Evolutionary conservation across 1,140 invertebrate genomes (phyloP).

Genomic region (Trichonephila inaurata): DNA sequence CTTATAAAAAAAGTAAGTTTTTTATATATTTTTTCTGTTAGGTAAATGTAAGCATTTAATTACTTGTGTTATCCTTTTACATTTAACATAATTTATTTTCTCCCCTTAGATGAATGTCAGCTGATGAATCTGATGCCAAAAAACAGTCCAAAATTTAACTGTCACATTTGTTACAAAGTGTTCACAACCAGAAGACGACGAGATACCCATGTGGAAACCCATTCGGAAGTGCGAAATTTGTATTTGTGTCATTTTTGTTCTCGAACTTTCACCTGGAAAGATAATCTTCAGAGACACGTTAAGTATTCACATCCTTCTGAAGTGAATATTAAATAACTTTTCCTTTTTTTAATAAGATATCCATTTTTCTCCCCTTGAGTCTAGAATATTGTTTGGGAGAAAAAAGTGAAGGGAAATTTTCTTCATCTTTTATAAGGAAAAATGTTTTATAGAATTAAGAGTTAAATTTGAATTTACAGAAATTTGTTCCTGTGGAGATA

Average conservation of each 20-base stretch:
- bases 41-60: background rate
- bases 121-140: background rate
- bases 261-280: slow-evolving; percentile 28
- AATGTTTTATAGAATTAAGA: no score
- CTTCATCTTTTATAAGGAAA: no score
- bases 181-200: slow-evolving; percentile 45
- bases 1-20: background rate
- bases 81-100: background rate
- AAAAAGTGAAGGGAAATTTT: no score
- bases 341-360: background rate
- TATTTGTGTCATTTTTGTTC: background rate
- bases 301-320: background rate
- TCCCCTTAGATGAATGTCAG: background rate
- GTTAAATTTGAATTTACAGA: no score
- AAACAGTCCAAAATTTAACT: background rate
- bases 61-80: background rate
- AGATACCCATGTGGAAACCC: slow-evolving; percentile 26
- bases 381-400: no score
- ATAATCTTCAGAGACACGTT: slow-evolving; percentile 50
- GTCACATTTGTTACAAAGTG: slow-evolving; percentile 19
- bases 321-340: background rate
- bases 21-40: background rate
- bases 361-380: no score
- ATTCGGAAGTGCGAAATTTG: slow-evolving; percentile 51
- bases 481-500: no score